Evolutionary conservation across 2,797 vertebrate species (phyloP).

Genomic region (Sebastes taczanowskii): DNA sequence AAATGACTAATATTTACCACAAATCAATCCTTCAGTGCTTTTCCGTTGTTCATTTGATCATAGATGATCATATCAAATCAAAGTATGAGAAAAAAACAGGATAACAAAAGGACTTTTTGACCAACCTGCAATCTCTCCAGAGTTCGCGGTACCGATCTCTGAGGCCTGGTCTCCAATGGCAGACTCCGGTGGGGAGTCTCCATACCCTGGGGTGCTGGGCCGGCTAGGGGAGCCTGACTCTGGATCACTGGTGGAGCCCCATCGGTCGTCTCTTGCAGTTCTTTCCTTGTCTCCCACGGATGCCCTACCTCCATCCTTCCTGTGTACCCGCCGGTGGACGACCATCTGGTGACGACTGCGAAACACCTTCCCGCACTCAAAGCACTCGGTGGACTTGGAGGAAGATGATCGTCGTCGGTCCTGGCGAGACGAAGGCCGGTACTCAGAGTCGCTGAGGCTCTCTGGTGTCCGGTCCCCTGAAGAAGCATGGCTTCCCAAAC

Average conservation of each 20-base stretch:
- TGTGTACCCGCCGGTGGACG: slow-evolving; percentile 92
- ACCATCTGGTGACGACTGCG: slow-evolving; percentile 95
- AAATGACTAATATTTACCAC: not conserved
- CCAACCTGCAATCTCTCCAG: slow-evolving; percentile 74
- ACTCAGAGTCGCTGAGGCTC: slow-evolving; percentile 84
- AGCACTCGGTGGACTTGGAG: slow-evolving; percentile 90
- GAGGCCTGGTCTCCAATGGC: slow-evolving; percentile 74
- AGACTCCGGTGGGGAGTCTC: slow-evolving; percentile 84
- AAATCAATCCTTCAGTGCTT: not conserved
- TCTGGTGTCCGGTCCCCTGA: slow-evolving; percentile 78
- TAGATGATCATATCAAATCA: not conserved
- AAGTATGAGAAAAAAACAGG: not conserved
- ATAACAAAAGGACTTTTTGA: not conserved
- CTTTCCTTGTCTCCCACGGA: slow-evolving; percentile 81
- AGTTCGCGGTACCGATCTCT: slow-evolving; percentile 86
- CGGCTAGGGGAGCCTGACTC: slow-evolving; percentile 88
- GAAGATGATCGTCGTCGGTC: slow-evolving; percentile 73
- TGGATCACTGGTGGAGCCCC: slow-evolving; percentile 89
- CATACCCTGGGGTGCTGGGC: slow-evolving; percentile 89
- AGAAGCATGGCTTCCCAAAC: slow-evolving; percentile 72
- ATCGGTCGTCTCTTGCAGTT: slow-evolving; percentile 76
- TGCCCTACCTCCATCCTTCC: slow-evolving; percentile 75
- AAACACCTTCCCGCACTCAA: slow-evolving; percentile 95
- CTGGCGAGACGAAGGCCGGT: slow-evolving; percentile 87
- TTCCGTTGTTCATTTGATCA: not conserved